Evolutionary conservation across 2,888 invertebrate species (phyloP), one percentile per base, ranked within the genome.

Genomic region (Meiosimyza decipiens): DNA sequence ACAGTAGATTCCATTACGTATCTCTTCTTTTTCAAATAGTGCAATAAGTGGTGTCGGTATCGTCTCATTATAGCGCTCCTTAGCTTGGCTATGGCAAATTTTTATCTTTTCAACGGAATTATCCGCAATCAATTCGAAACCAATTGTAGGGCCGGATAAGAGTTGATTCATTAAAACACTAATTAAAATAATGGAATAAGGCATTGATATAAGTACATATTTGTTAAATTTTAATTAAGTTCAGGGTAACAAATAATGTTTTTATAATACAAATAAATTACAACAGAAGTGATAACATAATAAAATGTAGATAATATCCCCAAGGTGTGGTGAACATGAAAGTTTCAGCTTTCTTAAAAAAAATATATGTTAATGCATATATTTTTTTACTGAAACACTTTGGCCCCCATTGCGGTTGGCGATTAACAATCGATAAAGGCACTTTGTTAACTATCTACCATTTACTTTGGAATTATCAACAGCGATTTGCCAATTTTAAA

Each of bases 1-100:
- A 57, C 91, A 91, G 86, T 95, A 92, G 75, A 92, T 89, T 60
- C 91, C 93, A 85, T 93, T 93, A 55, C 89, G 89, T 2, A 92
- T 89, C n/a, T 88, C 84, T 81, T 94, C 92, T 16, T 86, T 86
- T 16, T 94, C 94, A 85, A 91, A 94, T 60, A 90, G 79, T 9
- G 92, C 91, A 79, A 93, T 88, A 67, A 95, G 86, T 16, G 82
- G 77, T 12, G 79, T 79, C 7, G 84, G 80, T 22, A 83, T 72
- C 2, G 76, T 78, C 1, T 77, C 54, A 4, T 71, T 63, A 7
- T 70, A 50, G 3, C 77, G 76, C 4, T 82, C 81, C n/a, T 78
- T 78, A n/a, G 73, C 7, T 66, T 77, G 80, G 7, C 72, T 77
- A 16, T 80, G 78, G 64, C 84, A 82, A 6, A 76, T 75, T 60